phyloP scores from a whole-genome alignment of 2,113 vertebrate genomes.

The Tenrec ecaudatus region DNA sequence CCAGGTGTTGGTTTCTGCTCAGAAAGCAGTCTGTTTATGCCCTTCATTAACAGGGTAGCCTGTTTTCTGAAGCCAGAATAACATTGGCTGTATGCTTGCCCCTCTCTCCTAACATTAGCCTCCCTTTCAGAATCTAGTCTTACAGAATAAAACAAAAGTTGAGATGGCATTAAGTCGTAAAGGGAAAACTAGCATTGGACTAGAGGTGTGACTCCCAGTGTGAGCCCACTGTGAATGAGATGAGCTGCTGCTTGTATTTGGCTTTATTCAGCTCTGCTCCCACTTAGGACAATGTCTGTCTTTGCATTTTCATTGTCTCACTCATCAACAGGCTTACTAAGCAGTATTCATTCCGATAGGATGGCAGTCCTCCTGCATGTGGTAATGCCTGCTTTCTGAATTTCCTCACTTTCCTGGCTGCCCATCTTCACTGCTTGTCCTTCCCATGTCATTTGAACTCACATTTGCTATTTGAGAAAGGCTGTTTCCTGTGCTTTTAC shows the following conservation, averaged over 20 bases:
- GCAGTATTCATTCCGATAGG: neutral
- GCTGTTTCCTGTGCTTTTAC: constrained; percentile 66
- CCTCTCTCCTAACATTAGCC: neutral
- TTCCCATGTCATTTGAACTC: constrained; percentile 27
- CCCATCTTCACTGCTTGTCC: constrained; percentile 45
- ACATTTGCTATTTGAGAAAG: constrained; percentile 19
- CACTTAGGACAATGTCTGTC: neutral
- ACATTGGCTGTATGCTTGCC: neutral
- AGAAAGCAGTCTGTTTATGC: neutral
- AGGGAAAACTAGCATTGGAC: neutral
- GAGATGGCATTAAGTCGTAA: constrained; percentile 35
- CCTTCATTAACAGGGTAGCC: neutral
- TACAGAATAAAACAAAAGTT: neutral
- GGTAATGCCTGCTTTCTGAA: neutral
- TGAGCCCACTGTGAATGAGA: neutral
- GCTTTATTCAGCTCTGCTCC: neutral
- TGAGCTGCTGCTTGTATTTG: neutral
- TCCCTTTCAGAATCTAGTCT: constrained; percentile 1
- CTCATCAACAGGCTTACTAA: neutral
- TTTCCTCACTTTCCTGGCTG: neutral
- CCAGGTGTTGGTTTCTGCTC: constrained; percentile 6
- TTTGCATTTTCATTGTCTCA: neutral
- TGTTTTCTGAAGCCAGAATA: constrained; percentile 47
- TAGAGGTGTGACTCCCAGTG: constrained; percentile 52
- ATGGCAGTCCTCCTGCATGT: constrained; percentile 61